Evolutionary conservation across 2,797 vertebrate species (phyloP).

Genomic region (Onychomys arenicola): DNA sequence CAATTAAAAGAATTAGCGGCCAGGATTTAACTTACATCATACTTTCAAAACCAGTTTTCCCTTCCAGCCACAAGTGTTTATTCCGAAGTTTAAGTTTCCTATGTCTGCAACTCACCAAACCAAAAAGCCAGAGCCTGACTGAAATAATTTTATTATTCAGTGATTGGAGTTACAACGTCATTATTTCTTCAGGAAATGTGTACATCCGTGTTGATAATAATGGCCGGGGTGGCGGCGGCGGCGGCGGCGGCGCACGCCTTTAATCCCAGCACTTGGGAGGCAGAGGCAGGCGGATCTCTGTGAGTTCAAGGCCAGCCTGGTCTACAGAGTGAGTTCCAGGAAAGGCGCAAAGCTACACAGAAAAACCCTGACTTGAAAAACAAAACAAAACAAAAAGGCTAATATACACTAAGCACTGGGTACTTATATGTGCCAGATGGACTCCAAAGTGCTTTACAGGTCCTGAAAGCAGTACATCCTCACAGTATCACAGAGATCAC

Average conservation of each 20-base stretch:
- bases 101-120: not conserved
- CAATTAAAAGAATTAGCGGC: not conserved
- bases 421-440: too few species aligned
- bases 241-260: too few species aligned
- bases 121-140: not conserved
- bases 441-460: not conserved
- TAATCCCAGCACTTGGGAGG: too few species aligned
- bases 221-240: too few species aligned
- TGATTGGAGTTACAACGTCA: not conserved
- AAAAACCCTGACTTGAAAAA: too few species aligned
- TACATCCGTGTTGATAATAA: not conserved
- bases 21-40: not conserved
- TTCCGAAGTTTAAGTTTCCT: not conserved
- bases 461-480: not conserved
- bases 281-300: too few species aligned
- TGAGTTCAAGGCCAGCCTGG: too few species aligned
- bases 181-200: not conserved
- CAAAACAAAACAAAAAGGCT: too few species aligned
- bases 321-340: too few species aligned
- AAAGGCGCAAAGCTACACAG: too few species aligned
- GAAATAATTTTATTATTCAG: not conserved
- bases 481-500: not conserved
- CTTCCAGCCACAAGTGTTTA: not conserved
- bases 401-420: not conserved
- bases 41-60: not conserved